Conservation (phyloP, 2,888 invertebrate species). For the Caenorhabditis virilis region DNA sequence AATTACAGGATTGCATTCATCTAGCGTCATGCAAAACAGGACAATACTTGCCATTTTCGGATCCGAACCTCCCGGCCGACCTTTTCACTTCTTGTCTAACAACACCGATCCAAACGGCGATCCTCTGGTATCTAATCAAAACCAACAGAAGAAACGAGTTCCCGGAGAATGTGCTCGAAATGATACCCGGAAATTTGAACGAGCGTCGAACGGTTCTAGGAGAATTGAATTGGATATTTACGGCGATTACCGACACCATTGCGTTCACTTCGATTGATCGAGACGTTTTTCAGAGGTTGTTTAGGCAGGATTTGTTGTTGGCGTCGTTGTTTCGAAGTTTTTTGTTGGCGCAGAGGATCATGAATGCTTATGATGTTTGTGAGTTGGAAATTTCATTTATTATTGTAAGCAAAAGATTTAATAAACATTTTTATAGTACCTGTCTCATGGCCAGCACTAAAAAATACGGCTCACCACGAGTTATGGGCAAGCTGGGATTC, state of each 20-base stretch:
- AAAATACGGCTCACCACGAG: conserved; percentile 80
- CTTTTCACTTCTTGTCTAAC: conserved; percentile 97
- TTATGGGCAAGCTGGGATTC: conserved; percentile 89
- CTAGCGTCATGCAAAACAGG: conserved; percentile 92
- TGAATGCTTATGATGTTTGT: conserved; percentile 86
- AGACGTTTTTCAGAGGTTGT: conserved; percentile 92
- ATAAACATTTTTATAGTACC: conserved; percentile 18
- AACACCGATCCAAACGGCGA: conserved; percentile 85
- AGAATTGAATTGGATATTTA: conserved; percentile 99
- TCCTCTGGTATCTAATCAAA: conserved; percentile 62
- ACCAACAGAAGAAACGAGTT: conserved; percentile 52
- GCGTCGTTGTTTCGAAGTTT: conserved; percentile 97
- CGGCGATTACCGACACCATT: conserved; percentile 98
- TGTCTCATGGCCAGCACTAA: conserved; percentile 85
- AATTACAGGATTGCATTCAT: conserved; percentile 80
- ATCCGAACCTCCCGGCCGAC: conserved; percentile 93
- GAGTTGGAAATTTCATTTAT: no score
- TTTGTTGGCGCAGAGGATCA: conserved; percentile 90
- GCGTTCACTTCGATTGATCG: conserved; percentile 93
- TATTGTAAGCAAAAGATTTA: no score
- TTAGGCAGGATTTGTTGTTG: conserved; percentile 89
- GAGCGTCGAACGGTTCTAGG: conserved; percentile 86
- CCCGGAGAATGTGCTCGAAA: conserved; percentile 69
- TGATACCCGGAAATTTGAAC: conserved; percentile 91
- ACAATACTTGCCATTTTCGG: conserved; percentile 88